A percentile compares a stretch with the other conserved stretches of the same genome.
These are phyloP conservation scores for Origma solitaria DNA, from an alignment of 2,113 vertebrate genomes.

Conservation along the genomic window DNA sequence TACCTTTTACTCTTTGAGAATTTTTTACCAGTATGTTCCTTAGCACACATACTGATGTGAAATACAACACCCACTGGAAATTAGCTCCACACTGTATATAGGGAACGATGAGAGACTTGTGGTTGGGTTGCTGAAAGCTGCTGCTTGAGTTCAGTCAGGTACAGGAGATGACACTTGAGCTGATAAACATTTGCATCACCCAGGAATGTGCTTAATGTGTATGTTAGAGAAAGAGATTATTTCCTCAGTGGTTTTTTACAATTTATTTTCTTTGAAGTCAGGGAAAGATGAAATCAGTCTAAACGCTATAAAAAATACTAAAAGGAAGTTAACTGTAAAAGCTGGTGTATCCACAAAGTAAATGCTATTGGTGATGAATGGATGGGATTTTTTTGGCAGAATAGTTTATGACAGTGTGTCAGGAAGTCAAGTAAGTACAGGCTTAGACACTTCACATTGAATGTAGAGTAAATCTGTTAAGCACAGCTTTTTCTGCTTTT, in stretches of 20 bases:
- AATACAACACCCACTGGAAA: neutral
- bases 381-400: neutral
- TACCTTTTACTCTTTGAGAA: neutral
- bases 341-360: neutral
- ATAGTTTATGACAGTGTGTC: neutral
- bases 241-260: neutral
- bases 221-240: neutral
- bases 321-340: neutral
- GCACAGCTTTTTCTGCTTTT: neutral
- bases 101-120: neutral
- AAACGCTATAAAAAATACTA: neutral
- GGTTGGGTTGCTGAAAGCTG: neutral
- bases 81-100: rapidly evolving
- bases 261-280: neutral
- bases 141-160: neutral
- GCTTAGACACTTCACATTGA: neutral
- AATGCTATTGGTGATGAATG: neutral
- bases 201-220: neutral
- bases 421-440: neutral
- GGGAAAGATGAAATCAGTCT: neutral
- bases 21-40: neutral
- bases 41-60: neutral
- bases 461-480: neutral
- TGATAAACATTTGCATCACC: neutral
- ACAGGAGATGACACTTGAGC: neutral